These are phyloP conservation scores for Drosophila sordidula DNA, from an alignment of 2,888 invertebrate genomes.

Conservation along the genomic window DNA sequence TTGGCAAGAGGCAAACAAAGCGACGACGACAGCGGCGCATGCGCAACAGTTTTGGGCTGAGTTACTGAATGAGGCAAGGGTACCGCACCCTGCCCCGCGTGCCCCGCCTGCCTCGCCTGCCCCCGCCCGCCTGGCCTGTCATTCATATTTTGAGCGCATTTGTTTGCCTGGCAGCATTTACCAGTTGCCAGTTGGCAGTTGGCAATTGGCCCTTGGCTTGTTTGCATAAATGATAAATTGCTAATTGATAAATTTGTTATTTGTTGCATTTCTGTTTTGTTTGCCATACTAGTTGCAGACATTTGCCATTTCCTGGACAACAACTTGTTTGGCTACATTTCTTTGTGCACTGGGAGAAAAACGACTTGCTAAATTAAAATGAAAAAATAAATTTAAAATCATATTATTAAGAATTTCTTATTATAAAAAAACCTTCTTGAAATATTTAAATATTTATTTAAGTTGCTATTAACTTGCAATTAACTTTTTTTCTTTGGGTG, in stretches of 20 bases:
- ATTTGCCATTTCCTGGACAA: constrained; percentile 54
- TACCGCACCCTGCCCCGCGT: neutral
- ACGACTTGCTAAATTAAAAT: no score
- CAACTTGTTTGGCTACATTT: constrained; percentile 2
- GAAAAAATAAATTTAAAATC: no score
- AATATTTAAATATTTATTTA: no score
- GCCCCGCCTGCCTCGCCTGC: neutral
- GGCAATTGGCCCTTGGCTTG: constrained; percentile 44
- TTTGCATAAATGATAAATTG: constrained; percentile 71
- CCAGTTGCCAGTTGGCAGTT: constrained; percentile 18
- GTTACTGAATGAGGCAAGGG: constrained; percentile 42
- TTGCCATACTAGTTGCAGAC: constrained; percentile 11
- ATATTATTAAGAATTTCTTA: no score
- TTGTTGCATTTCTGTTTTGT: constrained; percentile 29
- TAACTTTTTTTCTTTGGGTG: no score
- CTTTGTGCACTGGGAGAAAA: neutral
- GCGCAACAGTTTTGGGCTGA: constrained; percentile 59
- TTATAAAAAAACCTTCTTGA: no score
- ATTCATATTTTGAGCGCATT: constrained; percentile 46
- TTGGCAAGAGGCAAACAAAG: constrained; percentile 50
- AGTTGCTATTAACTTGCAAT: no score
- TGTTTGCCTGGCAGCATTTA: constrained; percentile 35
- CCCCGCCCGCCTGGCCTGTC: constrained; percentile 9
- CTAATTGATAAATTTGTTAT: constrained; percentile 67
- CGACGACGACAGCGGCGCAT: constrained; percentile 40